Base-by-base conservation (phyloP, 2,888 invertebrate genomes). In the Muscina levida region DNA sequence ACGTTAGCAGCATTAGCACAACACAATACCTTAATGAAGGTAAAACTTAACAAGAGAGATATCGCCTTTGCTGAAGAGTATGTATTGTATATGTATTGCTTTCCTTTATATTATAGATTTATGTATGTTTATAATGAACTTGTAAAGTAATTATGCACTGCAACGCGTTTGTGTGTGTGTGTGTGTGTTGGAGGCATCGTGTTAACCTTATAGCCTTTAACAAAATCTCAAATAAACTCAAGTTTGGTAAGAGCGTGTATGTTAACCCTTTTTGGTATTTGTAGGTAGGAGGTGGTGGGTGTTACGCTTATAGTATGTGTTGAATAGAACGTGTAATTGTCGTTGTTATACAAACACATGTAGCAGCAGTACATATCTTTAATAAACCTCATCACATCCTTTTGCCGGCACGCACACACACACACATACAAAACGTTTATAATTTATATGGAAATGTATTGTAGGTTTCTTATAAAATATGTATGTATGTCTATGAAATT, bases 121-220 rank as follows among this genome's bases (percentile, higher is more conserved):
- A 89, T 89, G 88, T 87, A 85, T 87, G 84, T 88, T 88, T 89
- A 88, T 90, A 90, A 90, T 90, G 89, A 90, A 89, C 90, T 89
- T 90, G 88, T 88, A 88, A 89, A 90, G 90, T 89, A 90, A 90
- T 90, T 90, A 89, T 90, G 88, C 89, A 85, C 82, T 85, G 84
- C 83, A 82, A 83, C 83, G 85, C 85, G 83, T 83, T 59, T 19
- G 39, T 8, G 37, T 62, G 42, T 62, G 17, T 19, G 17, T 62
- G 22, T 62, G 17, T 39, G 17, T 62, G 22, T 42, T 17, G 1
- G 42, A 19, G 59, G 57, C 68, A 26, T 71, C 57, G 70, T 76
- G 65, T 73, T 80, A 73, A 80, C 65, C 72, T 24, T 17, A 48
- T 56, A 70, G 57, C 37, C 79, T 39, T 13, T 24, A 15, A 59